Conservation (phyloP, 1,140 invertebrate species). For the Steinernema feltiae region DNA sequence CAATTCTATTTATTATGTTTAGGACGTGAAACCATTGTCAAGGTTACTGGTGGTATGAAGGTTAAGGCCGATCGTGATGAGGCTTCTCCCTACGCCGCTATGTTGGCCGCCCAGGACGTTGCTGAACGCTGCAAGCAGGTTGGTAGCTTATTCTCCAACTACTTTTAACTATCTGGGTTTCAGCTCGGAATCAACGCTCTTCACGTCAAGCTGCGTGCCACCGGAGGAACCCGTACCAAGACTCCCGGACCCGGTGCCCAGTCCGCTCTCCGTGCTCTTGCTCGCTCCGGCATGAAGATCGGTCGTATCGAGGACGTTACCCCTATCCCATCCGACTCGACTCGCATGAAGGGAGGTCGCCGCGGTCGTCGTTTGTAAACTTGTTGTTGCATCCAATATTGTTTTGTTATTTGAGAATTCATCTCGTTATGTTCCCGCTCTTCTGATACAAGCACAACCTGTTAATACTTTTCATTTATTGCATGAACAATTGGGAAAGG, state of each 20-base stretch:
- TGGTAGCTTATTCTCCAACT: background rate
- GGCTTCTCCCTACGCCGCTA: conserved; percentile 98
- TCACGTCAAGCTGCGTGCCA: conserved; percentile 94
- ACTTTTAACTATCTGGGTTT: conserved; percentile 25
- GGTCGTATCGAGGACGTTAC: conserved; percentile 97
- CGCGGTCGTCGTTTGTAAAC: conserved; percentile 93
- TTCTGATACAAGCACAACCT: background rate
- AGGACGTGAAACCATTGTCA: conserved; percentile 86
- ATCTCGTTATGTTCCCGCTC: background rate
- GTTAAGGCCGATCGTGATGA: conserved; percentile 99
- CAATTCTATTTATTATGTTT: conserved; percentile 35
- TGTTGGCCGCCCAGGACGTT: conserved; percentile 99
- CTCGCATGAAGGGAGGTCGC: conserved; percentile 96
- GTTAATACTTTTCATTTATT: background rate
- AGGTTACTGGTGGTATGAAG: conserved; percentile 99
- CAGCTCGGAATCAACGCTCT: conserved; percentile 85
- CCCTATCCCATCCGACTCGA: conserved; percentile 96
- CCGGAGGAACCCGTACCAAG: conserved; percentile 88
- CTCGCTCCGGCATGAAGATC: conserved; percentile 97
- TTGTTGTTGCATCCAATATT: background rate
- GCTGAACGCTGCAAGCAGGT: conserved; percentile 90
- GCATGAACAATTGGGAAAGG: background rate
- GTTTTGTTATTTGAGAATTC: background rate
- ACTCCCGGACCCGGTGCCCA: conserved; percentile 97
- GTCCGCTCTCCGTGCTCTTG: conserved; percentile 89